Base-by-base conservation (phyloP, 1,140 invertebrate genomes). In the Conus ventricosus region DNA sequence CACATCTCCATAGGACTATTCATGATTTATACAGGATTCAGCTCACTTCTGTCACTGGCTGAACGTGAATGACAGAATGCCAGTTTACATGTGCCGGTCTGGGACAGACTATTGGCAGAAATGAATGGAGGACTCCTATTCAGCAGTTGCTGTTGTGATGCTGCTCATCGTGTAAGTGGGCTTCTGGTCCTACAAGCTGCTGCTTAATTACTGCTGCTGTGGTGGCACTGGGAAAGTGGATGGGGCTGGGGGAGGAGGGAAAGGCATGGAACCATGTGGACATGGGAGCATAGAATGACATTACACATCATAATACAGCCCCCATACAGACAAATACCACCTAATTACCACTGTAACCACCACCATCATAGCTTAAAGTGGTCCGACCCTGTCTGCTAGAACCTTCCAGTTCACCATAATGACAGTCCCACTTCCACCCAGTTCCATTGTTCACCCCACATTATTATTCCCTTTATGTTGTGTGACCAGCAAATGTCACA, bases 1-100 rank as follows among this genome's bases (percentile, higher is more conserved):
- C 80, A 81, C 80, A 81, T 81, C 39, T 81, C 80, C 80, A 81
- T 23, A 8, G 80, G 39, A 23, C 23, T 81, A 54, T 81, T 81
- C 80, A 81, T 81, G 20, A 23, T 71, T 23, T 23, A 71, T 71
- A 71, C 6, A 17, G 20, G 67, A n/a, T 17, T 23, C 67, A 71
- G 67, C 17, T 17, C 15, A 63, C 67, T n/a, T n/a, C 20, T 71
- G 7, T 71, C 67, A 20, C 67, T 71, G 0, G 67, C 67, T 20
- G 0, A 63, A 63, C 60, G 4, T 63, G 17, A 63, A 39, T 39
- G 39, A 39, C 57, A 60, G 15, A 60, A 60, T 15, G 20, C 67
- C 20, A 71, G 13, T 20, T 17, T 8, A 71, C 11, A 71, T 23
- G 20, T 20, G 20, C 67, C 57, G 15, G 15, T 60, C 57, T 60